Evolutionary conservation across 2,113 vertebrate genomes (phyloP).

Genomic region (Acanthisitta chloris): DNA sequence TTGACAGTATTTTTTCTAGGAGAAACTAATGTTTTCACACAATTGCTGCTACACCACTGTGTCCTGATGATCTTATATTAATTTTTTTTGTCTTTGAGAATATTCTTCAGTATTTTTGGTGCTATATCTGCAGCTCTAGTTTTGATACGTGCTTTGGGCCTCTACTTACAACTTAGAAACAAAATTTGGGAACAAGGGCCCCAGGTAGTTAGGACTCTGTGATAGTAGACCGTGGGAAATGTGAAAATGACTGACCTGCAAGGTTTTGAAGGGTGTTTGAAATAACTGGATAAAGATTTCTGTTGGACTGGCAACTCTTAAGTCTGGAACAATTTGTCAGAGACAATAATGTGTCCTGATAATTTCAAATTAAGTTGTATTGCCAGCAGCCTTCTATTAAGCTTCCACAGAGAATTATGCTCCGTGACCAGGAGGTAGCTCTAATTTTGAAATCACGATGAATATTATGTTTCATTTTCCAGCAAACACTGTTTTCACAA

Average conservation of each 20-base stretch:
- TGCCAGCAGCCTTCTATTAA: background rate
- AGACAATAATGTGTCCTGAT: background rate
- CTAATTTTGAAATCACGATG: background rate
- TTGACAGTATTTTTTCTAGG: background rate
- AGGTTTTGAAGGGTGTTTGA: background rate
- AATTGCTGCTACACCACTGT: background rate
- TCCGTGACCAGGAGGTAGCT: background rate
- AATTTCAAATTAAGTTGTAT: background rate
- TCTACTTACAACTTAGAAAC: background rate
- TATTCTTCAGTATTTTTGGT: background rate
- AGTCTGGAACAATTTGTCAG: background rate
- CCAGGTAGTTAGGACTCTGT: background rate
- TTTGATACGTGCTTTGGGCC: background rate
- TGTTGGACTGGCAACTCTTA: background rate
- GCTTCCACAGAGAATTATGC: background rate
- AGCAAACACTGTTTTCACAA: background rate
- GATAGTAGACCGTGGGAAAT: background rate
- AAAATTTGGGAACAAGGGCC: background rate
- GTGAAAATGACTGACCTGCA: background rate
- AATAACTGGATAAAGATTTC: background rate
- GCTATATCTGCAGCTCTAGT: background rate
- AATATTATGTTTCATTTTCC: background rate
- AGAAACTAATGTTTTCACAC: background rate
- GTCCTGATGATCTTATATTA: background rate
- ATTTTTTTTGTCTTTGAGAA: background rate